A percentile compares a stretch with the other conserved stretches of the same genome.
Conservation (phyloP, 2,888 invertebrate genomes). For the Ditula angustiorana region DNA sequence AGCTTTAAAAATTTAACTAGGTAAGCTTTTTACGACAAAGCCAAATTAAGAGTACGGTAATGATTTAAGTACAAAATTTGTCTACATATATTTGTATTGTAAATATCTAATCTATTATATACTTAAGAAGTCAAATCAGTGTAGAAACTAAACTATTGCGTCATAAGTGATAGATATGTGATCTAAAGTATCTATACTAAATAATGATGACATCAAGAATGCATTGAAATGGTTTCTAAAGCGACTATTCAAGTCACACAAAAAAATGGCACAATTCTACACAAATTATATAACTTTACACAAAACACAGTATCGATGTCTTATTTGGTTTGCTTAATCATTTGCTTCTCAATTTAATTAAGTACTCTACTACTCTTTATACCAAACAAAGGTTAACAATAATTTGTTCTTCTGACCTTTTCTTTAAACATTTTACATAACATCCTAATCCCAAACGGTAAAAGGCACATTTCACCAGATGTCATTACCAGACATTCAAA, state of each 20-base stretch:
- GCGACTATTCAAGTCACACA: background rate
- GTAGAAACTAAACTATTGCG: too few species aligned
- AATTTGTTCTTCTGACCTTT: background rate
- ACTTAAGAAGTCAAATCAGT: too few species aligned
- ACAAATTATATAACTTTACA: background rate
- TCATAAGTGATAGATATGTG: too few species aligned
- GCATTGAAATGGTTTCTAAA: background rate
- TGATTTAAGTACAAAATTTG: too few species aligned
- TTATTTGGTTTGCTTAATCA: background rate
- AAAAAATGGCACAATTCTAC: background rate
- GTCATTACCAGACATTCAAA: conserved; percentile 24
- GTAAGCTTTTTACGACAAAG: too few species aligned
- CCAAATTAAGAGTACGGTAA: too few species aligned
- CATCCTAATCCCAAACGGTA: background rate
- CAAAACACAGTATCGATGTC: background rate
- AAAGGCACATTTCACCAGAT: conserved; percentile 12
- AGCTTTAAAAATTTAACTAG: too few species aligned
- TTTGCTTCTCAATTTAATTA: background rate
- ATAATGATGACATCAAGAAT: background rate
- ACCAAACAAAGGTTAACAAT: background rate
- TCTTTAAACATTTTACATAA: background rate
- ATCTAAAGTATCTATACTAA: background rate
- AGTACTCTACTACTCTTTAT: too few species aligned
- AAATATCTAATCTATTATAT: too few species aligned
- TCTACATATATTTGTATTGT: too few species aligned